Evolutionary conservation across 2,888 invertebrate species (phyloP).

Genomic region (Lithophane socia): DNA sequence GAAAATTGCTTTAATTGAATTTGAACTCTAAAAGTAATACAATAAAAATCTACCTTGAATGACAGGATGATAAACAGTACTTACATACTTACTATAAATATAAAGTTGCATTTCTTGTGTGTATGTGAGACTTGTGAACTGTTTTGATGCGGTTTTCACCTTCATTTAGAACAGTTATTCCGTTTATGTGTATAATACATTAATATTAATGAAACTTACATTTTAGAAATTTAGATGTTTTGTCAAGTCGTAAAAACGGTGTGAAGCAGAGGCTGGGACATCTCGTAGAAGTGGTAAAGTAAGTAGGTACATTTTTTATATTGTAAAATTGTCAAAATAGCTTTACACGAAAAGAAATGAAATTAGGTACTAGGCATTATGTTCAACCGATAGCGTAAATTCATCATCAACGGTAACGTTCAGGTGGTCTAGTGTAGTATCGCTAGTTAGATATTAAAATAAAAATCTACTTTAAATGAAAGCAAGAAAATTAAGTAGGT

Average conservation of each 20-base stretch:
- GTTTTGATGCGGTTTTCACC: background rate
- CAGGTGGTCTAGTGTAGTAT: too few relatives aligned
- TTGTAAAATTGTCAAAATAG: too few relatives aligned
- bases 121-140: background rate
- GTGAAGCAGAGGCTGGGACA: background rate
- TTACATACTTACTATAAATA: too few relatives aligned
- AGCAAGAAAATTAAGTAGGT: background rate
- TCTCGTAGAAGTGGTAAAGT: too few relatives aligned
- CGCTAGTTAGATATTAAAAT: background rate
- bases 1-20: background rate
- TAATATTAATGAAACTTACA: background rate
- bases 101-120: too few relatives aligned
- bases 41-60: too few relatives aligned
- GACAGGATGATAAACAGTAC: too few relatives aligned
- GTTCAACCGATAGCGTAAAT: too few relatives aligned
- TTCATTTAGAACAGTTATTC: background rate
- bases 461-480: background rate
- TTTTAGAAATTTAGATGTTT: background rate
- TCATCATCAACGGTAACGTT: too few relatives aligned
- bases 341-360: too few relatives aligned
- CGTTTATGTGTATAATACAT: background rate
- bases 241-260: background rate
- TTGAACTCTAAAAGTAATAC: background rate
- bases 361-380: too few relatives aligned
- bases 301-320: too few relatives aligned